phyloP scores from a whole-genome alignment of 2,888 invertebrate genomes.

The Hypena proboscidalis region DNA sequence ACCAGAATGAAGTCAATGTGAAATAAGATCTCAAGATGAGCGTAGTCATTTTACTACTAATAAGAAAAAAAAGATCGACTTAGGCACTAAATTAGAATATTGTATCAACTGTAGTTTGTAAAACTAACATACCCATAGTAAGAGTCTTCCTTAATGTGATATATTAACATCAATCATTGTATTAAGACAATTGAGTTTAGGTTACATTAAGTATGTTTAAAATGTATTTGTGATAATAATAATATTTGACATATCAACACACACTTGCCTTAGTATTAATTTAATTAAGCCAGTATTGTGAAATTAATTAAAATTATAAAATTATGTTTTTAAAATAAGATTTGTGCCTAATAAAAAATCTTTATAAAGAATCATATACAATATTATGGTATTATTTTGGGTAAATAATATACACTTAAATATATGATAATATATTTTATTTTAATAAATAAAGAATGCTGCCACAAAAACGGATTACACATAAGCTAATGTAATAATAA shows the following conservation, averaged over 20 bases:
- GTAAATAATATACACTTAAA: slow-evolving; percentile 11
- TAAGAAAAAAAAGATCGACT: slow-evolving; percentile 21
- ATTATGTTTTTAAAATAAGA: not conserved
- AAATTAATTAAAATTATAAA: slow-evolving; percentile 10
- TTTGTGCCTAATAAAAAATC: slow-evolving; percentile 12
- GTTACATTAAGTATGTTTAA: slow-evolving; percentile 19
- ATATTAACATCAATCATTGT: slow-evolving; percentile 22
- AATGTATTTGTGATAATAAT: slow-evolving; percentile 39
- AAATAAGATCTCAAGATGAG: slow-evolving; percentile 66
- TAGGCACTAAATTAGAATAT: slow-evolving; percentile 16
- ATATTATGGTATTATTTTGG: slow-evolving; percentile 6
- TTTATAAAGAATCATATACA: too few species aligned
- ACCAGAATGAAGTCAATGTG: slow-evolving; percentile 50
- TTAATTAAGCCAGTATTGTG: slow-evolving; percentile 61
- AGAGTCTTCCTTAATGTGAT: slow-evolving; percentile 42
- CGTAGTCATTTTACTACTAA: slow-evolving; percentile 55
- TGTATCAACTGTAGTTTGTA: slow-evolving; percentile 14
- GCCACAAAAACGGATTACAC: slow-evolving; percentile 29
- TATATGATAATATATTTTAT: slow-evolving; percentile 27
- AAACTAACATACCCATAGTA: slow-evolving; percentile 15
- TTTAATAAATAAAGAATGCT: slow-evolving; percentile 30
- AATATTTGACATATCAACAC: slow-evolving; percentile 30
- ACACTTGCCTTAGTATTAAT: slow-evolving; percentile 49
- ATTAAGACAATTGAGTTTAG: too few species aligned
- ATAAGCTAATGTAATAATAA: slow-evolving; percentile 13